Percentiles rank a stretch among this genome's conserved stretches.
phyloP scores from a whole-genome alignment of 1,140 invertebrate species.

The Sminthurinus signatus region DNA sequence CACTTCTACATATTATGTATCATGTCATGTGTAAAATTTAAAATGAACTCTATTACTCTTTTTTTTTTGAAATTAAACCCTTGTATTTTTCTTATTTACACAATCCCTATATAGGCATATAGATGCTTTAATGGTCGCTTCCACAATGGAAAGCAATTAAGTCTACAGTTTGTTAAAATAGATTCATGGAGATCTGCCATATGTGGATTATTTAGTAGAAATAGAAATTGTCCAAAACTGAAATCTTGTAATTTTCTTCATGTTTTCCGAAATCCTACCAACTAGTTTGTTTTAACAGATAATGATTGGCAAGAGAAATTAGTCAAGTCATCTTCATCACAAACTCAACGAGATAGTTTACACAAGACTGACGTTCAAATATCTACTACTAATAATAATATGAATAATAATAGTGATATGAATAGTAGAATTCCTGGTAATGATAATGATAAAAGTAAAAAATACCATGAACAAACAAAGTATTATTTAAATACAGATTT shows the following conservation, averaged over 20 bases:
- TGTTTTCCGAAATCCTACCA: constrained; percentile 75
- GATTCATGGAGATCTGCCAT: constrained; percentile 76
- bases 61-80: too few relatives aligned
- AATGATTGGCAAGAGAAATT: constrained; percentile 40
- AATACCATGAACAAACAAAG: too few relatives aligned
- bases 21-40: too few relatives aligned
- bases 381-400: too few relatives aligned
- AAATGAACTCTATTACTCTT: too few relatives aligned
- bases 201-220: constrained; percentile 68
- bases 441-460: too few relatives aligned
- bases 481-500: too few relatives aligned
- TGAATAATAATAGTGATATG: too few relatives aligned
- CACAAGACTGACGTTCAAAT: too few relatives aligned
- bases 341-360: background rate
- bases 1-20: too few relatives aligned
- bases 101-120: background rate
- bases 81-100: too few relatives aligned
- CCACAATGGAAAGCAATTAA: constrained; percentile 77
- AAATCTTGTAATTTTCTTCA: constrained; percentile 83
- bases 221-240: constrained; percentile 80
- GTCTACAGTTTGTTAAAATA: constrained; percentile 71
- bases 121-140: constrained; percentile 67
- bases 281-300: constrained; percentile 51
- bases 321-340: background rate
- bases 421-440: too few relatives aligned